Base-by-base conservation (phyloP, 1,140 invertebrate genomes). In the Zaprionus kolodkinae region DNA sequence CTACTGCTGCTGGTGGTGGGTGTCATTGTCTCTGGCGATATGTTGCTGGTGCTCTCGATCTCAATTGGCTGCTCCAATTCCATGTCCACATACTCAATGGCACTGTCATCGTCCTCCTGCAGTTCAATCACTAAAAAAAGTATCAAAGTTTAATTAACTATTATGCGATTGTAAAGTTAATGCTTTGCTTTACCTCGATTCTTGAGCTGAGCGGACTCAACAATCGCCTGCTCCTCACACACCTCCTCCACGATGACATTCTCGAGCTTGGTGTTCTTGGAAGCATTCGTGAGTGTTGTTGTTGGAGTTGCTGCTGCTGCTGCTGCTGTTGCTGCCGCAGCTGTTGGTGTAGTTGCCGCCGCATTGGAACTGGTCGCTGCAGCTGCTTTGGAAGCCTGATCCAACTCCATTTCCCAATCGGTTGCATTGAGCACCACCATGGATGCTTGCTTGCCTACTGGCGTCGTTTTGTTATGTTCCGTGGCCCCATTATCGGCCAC, bases 401-500 rank as follows among this genome's bases (percentile, higher is more conserved):
- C 94, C 21, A 94, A 77, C 74, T 94, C 94, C 92, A 94, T 94
- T 72, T 94, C 94, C 94, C 94, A 94, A 68, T 94, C 94, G 7
- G 94, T 93, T 35, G 93, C 93, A 76, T 93, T 93, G 2, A 92
- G 72, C 21, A 92, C 84, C 17, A 91, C 69, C 63, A 89, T 38
- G 0, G 74, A 68, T 1, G 71, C 50, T 33, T 63, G 40, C 30
- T 84, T 90, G 1, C n/a, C 9, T 9, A 55, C 48, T 2, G 76
- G 45, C 17, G 76, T 43, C n/a, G 79, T 38, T 30, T 73, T 73
- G 17, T n/a, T 25, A 1, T 50, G 45, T 7, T 71, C 6, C 3
- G 73, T 12, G 10, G 71, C 83, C 0, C 82, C 81, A 67, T 85
- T 86, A 7, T 91, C 87, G 1, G 91, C 85, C 63, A 92, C 91